Evolutionary conservation across 2,888 invertebrate species (phyloP), one percentile per base, ranked within the genome.

Genomic region (Isoperla grammatica): DNA sequence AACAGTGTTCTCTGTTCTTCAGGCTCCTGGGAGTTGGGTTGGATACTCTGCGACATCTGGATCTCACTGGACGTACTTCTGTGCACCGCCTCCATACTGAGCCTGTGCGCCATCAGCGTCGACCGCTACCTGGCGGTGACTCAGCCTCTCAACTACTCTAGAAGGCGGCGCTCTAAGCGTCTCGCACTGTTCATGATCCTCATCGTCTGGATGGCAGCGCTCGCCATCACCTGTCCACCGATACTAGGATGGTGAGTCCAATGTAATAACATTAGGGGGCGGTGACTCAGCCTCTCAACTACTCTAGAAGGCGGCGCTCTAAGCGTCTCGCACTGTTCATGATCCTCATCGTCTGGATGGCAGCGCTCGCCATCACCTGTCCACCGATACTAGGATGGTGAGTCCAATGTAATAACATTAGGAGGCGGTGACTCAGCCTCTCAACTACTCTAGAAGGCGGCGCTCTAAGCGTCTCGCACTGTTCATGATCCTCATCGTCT

Each of bases 61-160:
- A 87, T 95, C 65, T 95, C 93, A 68, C 81, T 83, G 76, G 97
- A 97, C 75, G 91, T 97, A 57, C 84, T 95, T 64, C 83, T 96
- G 56, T 95, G 95, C 76, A 95, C 95, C 0, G 92, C 95, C 0
- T 94, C 94, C 60, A 95, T 95, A 70, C 80, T 95, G 37, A 94
- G 94, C 67, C 80, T 95, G 62, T 94, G 94, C 72, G 95, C 93
- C 59, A 95, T 96, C 75, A 92, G 92, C 69, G 84, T 95, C 64
- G 90, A 90, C 75, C 81, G 86, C 81, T 97, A 96, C 75, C 79
- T 97, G 67, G 96, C 97, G 17, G 95, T 97, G 59, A 95, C 95
- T 46, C 87, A 90, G 70, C 96, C 97, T 0, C 77, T 97, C 65
- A 89, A 90, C 62, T 97, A 97, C 76, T 93, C 95, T 43, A 84